A percentile compares a stretch with the other conserved stretches of the same genome.
phyloP scores from a whole-genome alignment of 2,888 invertebrate species.

The Junonia oenone region DNA sequence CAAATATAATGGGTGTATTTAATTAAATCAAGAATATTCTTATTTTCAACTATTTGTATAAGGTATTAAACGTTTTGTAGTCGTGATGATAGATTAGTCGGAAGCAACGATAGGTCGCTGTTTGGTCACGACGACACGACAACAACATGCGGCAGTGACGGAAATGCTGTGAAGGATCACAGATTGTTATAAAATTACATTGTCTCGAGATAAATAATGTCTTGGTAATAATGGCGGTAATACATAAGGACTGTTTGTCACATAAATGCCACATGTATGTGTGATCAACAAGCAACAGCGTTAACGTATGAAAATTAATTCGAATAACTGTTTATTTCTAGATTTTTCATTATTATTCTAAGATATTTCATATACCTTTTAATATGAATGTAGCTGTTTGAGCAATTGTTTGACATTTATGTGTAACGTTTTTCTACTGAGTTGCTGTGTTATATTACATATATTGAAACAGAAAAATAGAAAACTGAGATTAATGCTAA shows the following conservation, averaged over 20 bases:
- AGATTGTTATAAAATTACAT: constrained; percentile 1
- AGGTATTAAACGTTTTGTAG: not conserved
- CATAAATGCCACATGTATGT: not conserved
- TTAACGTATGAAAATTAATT: not conserved
- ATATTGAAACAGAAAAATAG: no score
- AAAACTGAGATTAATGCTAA: no score
- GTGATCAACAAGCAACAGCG: not conserved
- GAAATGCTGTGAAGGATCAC: constrained; percentile 13
- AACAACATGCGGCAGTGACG: constrained; percentile 9
- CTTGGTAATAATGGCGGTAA: not conserved
- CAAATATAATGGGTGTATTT: no score
- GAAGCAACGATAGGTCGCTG: constrained; percentile 7
- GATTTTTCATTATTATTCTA: not conserved
- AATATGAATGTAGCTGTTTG: no score
- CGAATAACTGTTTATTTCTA: not conserved
- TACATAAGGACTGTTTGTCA: not conserved
- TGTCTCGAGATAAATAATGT: not conserved
- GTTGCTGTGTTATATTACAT: no score
- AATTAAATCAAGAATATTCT: not conserved
- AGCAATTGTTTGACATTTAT: no score
- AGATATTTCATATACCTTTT: not conserved
- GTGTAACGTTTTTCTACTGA: no score
- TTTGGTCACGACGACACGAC: constrained; percentile 13
- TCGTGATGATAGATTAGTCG: constrained; percentile 14
- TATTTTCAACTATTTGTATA: not conserved